Evolutionary conservation across 2,888 invertebrate genomes (phyloP).

Genomic region (Eudasyphora cyanicolor): DNA sequence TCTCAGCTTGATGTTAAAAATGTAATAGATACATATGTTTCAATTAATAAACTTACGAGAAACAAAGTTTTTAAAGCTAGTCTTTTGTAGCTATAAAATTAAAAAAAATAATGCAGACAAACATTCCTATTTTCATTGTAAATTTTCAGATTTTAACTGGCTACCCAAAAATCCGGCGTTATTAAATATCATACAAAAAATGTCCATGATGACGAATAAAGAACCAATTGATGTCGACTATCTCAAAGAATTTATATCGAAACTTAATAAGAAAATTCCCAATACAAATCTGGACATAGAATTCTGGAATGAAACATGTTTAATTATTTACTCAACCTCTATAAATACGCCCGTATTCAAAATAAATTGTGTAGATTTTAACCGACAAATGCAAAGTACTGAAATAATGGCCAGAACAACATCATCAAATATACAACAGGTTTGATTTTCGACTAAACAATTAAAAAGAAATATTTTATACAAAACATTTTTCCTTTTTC

Average conservation of each 20-base stretch:
- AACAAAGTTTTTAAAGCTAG: too few species aligned
- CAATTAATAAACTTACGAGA: too few species aligned
- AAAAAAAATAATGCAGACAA: too few species aligned
- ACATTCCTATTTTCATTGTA: conserved; percentile 10
- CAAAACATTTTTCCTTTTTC: neutral
- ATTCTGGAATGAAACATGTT: conserved; percentile 43
- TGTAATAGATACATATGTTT: too few species aligned
- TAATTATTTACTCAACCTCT: neutral
- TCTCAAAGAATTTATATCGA: conserved; percentile 38
- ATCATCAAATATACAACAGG: conserved; percentile 61
- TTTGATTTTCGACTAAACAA: conserved; percentile 29
- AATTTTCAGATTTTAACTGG: conserved; percentile 67
- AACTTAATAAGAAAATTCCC: neutral
- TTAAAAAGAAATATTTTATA: neutral
- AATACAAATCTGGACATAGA: neutral
- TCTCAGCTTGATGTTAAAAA: too few species aligned
- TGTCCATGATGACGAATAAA: neutral
- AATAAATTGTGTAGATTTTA: conserved; percentile 13
- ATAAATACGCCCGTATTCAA: neutral
- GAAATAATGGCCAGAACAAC: conserved; percentile 41
- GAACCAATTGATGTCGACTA: neutral
- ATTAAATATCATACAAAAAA: conserved; percentile 56
- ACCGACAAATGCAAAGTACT: neutral
- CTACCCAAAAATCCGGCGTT: conserved; percentile 62
- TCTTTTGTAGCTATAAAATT: too few species aligned